A percentile compares a stretch with the other conserved stretches of the same genome.
Evolutionary conservation across 2,113 vertebrate genomes (phyloP).

Genomic region (Odocoileus virginianus): DNA sequence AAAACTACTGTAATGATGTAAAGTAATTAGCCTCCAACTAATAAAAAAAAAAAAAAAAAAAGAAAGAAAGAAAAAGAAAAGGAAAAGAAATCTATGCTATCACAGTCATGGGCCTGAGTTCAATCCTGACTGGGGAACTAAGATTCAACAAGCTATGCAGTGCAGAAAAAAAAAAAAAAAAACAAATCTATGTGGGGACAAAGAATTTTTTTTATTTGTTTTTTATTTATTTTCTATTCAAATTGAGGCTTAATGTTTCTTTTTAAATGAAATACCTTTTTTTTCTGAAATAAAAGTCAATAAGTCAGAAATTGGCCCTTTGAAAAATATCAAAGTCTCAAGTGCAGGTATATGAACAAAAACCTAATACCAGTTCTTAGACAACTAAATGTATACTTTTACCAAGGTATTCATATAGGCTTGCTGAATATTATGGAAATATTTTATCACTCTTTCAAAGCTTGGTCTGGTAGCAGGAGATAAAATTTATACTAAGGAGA

Average conservation of each 20-base stretch:
- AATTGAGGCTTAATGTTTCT: not conserved
- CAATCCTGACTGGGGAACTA: not conserved
- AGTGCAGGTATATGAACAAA: not conserved
- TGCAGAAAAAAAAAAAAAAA: not conserved
- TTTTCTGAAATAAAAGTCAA: not conserved
- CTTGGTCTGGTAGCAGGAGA: not conserved
- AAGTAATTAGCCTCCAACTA: no score
- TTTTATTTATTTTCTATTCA: not conserved
- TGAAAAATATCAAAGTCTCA: not conserved
- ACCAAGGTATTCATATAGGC: not conserved
- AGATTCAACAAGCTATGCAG: not conserved
- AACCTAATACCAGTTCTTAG: not conserved
- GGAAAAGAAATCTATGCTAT: not conserved
- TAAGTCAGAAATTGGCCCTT: not conserved
- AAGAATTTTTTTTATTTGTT: not conserved
- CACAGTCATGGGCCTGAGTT: not conserved
- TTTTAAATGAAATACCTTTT: not conserved
- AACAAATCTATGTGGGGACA: not conserved
- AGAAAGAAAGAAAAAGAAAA: not conserved
- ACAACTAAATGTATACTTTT: not conserved
- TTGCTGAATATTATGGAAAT: not conserved
- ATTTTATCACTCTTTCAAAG: not conserved
- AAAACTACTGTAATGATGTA: no score
- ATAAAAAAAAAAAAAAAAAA: no score
- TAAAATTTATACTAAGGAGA: not conserved